Conservation (phyloP, 2,113 vertebrate genomes). For the Cricetomys ansorgei region DNA sequence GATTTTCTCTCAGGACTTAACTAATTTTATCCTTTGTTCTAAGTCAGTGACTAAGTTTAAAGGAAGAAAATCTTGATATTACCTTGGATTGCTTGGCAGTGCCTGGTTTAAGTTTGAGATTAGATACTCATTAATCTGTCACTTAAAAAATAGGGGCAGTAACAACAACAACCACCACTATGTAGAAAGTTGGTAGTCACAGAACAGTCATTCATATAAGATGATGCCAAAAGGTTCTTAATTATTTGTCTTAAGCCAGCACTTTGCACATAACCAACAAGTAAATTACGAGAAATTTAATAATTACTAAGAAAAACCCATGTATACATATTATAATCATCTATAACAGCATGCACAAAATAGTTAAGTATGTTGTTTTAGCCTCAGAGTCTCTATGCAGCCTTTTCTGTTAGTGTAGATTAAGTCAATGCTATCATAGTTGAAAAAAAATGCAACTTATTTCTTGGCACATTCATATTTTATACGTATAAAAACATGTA, state of each 20-base stretch:
- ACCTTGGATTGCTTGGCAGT: neutral
- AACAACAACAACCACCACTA: neutral
- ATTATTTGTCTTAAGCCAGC: neutral
- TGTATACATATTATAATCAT: neutral
- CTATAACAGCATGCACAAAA: neutral
- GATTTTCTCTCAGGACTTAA: neutral
- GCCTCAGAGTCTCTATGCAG: neutral
- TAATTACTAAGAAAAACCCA: neutral
- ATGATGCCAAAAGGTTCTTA: neutral
- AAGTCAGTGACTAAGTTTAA: constrained; percentile 27
- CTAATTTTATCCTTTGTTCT: neutral
- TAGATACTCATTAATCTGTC: neutral
- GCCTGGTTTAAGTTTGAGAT: constrained; percentile 8
- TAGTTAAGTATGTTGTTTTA: constrained; percentile 18
- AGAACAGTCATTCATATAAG: neutral
- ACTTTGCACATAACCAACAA: neutral
- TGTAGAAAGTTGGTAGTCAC: neutral
- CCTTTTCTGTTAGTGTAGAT: constrained; percentile 13
- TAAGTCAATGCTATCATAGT: neutral
- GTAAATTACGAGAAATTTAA: neutral
- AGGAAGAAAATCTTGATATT: neutral
- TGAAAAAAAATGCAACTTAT: neutral
- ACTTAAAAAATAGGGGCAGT: neutral
- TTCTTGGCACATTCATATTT: constrained; percentile 40
- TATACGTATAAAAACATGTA: neutral